Conservation (phyloP, 2,797 vertebrate species). For the Chromobotia macracanthus region DNA sequence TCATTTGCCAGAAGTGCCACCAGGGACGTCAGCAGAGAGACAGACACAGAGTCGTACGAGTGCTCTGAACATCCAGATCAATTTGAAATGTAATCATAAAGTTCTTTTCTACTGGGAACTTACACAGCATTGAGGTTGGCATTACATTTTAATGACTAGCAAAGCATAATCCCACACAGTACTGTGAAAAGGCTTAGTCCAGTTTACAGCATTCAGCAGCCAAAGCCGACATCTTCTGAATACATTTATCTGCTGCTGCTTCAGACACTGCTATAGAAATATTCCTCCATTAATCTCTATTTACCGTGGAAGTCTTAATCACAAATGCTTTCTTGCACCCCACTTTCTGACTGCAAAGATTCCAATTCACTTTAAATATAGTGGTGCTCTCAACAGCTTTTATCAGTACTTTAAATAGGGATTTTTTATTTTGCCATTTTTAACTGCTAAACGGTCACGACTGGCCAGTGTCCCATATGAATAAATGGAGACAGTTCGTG, state of each 20-base stretch:
- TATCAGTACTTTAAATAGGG: conserved; percentile 20
- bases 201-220: conserved; percentile 56
- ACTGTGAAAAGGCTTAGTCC: conserved; percentile 56
- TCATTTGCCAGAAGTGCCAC: conserved; percentile 27
- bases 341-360: conserved; percentile 21
- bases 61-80: conserved; percentile 44
- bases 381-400: conserved; percentile 18
- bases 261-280: conserved; percentile 36
- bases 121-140: conserved; percentile 40
- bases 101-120: conserved; percentile 54
- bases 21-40: conserved; percentile 13
- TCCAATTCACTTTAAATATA: conserved; percentile 27
- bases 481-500: conserved; percentile 16
- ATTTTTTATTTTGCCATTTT: conserved; percentile 20
- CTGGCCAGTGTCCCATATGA: background rate
- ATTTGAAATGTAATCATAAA: conserved; percentile 56
- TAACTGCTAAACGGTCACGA: conserved; percentile 9
- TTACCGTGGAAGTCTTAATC: conserved; percentile 39
- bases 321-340: too few relatives aligned
- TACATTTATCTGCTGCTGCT: conserved; percentile 52
- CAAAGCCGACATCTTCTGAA: conserved; percentile 53
- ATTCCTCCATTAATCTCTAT: conserved; percentile 56
- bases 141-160: conserved; percentile 63
- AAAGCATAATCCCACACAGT: conserved; percentile 55
- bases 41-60: conserved; percentile 15